Base-by-base conservation (phyloP, 2,888 invertebrate species). In the Gerosis bhagava region DNA sequence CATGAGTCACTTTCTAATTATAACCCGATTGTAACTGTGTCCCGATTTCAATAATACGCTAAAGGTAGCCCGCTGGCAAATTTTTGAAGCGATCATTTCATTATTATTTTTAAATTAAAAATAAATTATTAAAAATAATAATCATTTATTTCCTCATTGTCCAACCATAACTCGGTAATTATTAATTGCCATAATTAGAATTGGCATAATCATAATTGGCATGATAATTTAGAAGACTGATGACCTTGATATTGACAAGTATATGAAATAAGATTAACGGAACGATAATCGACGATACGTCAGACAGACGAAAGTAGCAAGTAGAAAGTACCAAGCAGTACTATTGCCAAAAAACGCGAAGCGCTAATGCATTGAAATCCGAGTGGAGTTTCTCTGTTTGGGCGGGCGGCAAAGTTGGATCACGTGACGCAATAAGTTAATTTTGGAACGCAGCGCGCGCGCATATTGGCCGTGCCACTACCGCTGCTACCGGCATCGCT, bases 331-430 rank as follows among this genome's bases (percentile, higher is more conserved):
- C 39, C 21, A 46, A 28, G 50, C 48, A 10, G 29, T 42, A 57
- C 6, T 58, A 59, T 63, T 65, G 72, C 67, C 65, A 63, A 71
- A 70, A 29, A 64, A 65, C 59, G 60, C 51, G 58, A 56, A 60
- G 65, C 63, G 58, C 54, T 68, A 63, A 57, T 71, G 74, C 73
- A 77, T 66, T 87, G 87, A 86, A 88, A 88, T 83, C 70, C 65
- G 87, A 88, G 84, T 62, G 76, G 82, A 73, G 83, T 87, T 86
- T 86, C 87, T 88, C 79, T 77, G 84, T 88, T 87, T 88, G 88
- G 87, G 84, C 87, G 87, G 87, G 81, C 80, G 82, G 78, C 71
- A 66, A 67, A 64, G 70, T 66, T 57, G 60, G 72, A 79, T 79
- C 86, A 82, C 82, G 82, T 87, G 87, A 83, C 82, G 77, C 73